Conservation (phyloP, 2,888 invertebrate genomes). For the Coenonympha glycerion region DNA sequence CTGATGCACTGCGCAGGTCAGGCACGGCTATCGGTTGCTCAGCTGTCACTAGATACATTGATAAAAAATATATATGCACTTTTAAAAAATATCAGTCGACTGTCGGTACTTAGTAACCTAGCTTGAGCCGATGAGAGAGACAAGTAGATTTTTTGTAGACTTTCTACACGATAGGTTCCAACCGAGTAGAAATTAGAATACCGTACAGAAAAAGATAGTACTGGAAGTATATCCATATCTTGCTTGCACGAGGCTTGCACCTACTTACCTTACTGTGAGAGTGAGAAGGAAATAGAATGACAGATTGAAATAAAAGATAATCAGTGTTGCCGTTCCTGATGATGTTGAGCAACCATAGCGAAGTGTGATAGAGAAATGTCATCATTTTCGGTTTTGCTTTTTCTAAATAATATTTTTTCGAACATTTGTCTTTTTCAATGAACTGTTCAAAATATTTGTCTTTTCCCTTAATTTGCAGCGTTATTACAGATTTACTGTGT, state of each 20-base stretch:
- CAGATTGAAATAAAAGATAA: too few species aligned
- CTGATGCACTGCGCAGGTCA: constrained; percentile 89
- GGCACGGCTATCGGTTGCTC: constrained; percentile 23
- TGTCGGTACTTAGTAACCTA: too few species aligned
- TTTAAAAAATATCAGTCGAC: background rate
- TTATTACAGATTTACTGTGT: background rate
- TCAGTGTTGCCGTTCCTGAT: background rate
- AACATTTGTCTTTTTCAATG: background rate
- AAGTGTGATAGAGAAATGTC: constrained; percentile 16
- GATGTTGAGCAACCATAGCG: constrained; percentile 17
- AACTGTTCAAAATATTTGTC: background rate
- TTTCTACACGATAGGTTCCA: too few species aligned
- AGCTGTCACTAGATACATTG: constrained; percentile 3
- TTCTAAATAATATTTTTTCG: background rate
- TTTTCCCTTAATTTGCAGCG: constrained; percentile 3
- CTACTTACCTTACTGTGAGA: too few species aligned
- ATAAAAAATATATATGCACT: background rate
- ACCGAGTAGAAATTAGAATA: too few species aligned
- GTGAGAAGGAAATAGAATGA: too few species aligned
- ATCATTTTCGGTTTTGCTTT: constrained; percentile 20
- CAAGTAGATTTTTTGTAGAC: too few species aligned
- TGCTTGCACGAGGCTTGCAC: too few species aligned
- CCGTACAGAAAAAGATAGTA: too few species aligned
- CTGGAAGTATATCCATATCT: too few species aligned
- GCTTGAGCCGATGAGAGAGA: too few species aligned